Percentiles rank a stretch among this genome's conserved stretches.
Evolutionary conservation across 2,113 vertebrate species (phyloP).

Genomic region (Coturnix japonica): DNA sequence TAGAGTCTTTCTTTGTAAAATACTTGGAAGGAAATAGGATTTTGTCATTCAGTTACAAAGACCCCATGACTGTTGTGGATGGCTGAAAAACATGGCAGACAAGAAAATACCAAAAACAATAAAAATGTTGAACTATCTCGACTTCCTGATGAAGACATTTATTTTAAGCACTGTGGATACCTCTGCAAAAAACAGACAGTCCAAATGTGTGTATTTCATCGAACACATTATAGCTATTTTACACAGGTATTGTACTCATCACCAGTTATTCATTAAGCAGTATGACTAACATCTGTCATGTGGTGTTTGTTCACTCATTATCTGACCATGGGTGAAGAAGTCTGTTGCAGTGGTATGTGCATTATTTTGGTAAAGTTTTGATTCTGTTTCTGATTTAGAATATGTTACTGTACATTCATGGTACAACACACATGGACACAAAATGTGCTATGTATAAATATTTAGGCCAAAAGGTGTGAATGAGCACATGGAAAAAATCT

Average conservation of each 20-base stretch:
- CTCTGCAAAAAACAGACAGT: constrained; percentile 30
- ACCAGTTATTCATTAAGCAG: constrained; percentile 71
- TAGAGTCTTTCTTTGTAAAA: neutral
- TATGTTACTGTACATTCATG: neutral
- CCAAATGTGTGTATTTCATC: constrained; percentile 25
- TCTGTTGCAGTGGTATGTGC: constrained; percentile 53
- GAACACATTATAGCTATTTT: constrained; percentile 35
- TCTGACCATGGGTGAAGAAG: constrained; percentile 53
- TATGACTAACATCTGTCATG: constrained; percentile 65
- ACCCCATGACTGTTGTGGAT: neutral
- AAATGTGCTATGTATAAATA: neutral
- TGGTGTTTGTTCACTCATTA: constrained; percentile 72
- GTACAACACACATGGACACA: neutral
- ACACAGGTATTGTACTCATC: constrained; percentile 66
- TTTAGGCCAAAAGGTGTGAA: constrained; percentile 4
- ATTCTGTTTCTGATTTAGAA: neutral
- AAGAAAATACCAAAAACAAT: neutral
- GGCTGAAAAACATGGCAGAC: neutral
- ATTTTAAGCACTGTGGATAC: neutral
- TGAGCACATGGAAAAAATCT: neutral
- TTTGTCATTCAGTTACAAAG: neutral
- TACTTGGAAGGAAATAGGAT: neutral
- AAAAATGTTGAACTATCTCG: constrained; percentile 7
- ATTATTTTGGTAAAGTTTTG: constrained; percentile 37
- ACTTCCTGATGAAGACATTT: constrained; percentile 29